Conservation (phyloP, 2,113 vertebrate species). For the Gopherus evgoodei region DNA sequence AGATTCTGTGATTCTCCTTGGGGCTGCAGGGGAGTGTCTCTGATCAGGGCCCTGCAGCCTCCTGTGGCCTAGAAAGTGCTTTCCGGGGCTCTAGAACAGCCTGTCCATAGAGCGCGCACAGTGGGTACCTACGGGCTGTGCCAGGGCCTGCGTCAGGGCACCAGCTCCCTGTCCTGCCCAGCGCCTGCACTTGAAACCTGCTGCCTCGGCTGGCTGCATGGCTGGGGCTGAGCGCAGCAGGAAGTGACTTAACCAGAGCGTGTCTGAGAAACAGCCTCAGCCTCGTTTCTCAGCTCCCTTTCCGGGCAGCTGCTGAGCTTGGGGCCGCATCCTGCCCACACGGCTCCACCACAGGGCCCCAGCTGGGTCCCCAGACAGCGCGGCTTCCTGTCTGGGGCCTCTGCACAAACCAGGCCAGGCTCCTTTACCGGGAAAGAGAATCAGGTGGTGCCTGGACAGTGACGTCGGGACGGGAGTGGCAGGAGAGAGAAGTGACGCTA, state of each 20-base stretch:
- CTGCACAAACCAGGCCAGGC: neutral
- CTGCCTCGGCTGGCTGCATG: neutral
- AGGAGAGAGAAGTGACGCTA: too few relatives aligned
- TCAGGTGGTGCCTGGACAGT: neutral
- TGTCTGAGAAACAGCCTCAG: constrained; percentile 1
- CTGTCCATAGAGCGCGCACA: neutral
- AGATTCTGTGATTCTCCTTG: too few relatives aligned
- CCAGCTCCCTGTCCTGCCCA: neutral
- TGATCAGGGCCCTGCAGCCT: neutral
- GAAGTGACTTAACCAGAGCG: neutral
- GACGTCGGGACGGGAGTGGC: neutral
- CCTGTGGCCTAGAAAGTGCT: too few relatives aligned
- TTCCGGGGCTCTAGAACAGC: neutral
- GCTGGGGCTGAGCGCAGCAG: neutral
- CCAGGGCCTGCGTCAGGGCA: neutral
- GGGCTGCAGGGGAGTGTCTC: neutral
- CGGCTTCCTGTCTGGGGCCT: neutral
- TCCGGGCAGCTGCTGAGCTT: neutral
- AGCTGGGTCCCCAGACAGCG: neutral
- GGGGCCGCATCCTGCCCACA: constrained; percentile 20
- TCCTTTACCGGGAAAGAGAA: neutral
- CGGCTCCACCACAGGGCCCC: neutral
- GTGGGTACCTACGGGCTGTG: neutral
- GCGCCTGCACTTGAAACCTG: neutral
- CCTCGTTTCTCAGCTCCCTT: neutral